phyloP scores from a whole-genome alignment of 92 coral and sea anemone species.

The Actinostola sp. region DNA sequence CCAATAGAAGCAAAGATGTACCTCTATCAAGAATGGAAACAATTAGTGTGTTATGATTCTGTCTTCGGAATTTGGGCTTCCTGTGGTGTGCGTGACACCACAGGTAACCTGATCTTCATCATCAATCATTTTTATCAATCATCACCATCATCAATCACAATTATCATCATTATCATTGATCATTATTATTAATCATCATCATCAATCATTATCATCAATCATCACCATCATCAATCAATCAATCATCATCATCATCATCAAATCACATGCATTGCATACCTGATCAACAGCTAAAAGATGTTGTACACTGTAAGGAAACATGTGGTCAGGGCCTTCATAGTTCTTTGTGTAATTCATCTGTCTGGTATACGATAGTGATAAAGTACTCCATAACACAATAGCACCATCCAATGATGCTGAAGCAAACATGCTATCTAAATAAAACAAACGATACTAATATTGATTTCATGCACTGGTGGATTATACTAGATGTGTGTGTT shows the following conservation, averaged over 20 bases:
- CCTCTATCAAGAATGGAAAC: constrained; percentile 61
- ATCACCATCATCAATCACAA: no score
- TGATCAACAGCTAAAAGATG: constrained; percentile 85
- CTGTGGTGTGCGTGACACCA: no score
- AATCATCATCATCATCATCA: constrained; percentile 5
- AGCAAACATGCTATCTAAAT: constrained; percentile 92
- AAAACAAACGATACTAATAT: background rate
- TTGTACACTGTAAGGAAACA: constrained; percentile 91
- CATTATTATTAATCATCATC: no score
- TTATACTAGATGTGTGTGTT: no score
- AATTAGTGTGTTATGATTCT: no score
- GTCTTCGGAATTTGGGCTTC: no score
- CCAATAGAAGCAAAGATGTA: constrained; percentile 95
- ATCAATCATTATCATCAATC: no score
- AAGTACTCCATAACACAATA: constrained; percentile 91
- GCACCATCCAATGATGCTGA: constrained; percentile 99
- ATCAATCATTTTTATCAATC: no score
- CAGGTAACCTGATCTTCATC: no score
- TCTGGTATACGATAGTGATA: constrained; percentile 69
- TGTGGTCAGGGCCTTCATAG: constrained; percentile 87
- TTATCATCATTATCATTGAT: no score
- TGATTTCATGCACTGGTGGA: background rate
- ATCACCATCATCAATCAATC: background rate
- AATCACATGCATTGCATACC: constrained; percentile 43
- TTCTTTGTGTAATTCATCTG: constrained; percentile 84